A percentile compares a stretch with the other conserved stretches of the same genome.
phyloP scores from a whole-genome alignment of 2,113 vertebrate genomes.

The Leptosomus discolor region DNA sequence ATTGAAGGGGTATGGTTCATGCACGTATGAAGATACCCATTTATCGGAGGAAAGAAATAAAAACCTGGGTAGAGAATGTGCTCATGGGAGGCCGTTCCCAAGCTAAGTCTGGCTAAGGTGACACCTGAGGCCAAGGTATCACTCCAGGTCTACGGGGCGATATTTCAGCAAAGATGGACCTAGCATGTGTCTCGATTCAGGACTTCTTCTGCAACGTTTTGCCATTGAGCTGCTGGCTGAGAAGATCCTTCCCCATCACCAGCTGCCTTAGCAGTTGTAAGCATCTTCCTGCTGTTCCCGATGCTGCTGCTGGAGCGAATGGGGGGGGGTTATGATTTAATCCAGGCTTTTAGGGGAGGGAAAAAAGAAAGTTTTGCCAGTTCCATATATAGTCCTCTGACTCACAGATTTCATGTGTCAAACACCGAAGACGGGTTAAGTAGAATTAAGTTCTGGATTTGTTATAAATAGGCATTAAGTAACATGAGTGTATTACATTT shows the following conservation, averaged over 20 bases:
- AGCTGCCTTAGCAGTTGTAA: background rate
- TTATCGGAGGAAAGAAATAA: background rate
- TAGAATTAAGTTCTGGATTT: constrained; percentile 68
- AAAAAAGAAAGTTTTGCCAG: constrained; percentile 37
- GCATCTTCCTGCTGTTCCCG: background rate
- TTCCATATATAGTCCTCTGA: constrained; percentile 66
- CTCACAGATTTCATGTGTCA: constrained; percentile 67
- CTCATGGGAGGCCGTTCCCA: background rate
- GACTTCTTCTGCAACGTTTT: background rate
- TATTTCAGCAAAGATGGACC: background rate
- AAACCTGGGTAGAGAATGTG: background rate
- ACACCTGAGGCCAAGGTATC: background rate
- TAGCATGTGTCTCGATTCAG: fast-evolving
- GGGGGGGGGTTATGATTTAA: background rate
- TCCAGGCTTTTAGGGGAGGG: constrained; percentile 38
- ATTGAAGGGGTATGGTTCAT: background rate
- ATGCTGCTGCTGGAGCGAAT: background rate
- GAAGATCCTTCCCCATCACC: background rate
- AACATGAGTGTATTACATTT: constrained; percentile 34
- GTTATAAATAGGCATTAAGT: constrained; percentile 70
- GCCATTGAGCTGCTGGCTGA: background rate
- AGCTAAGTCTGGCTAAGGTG: background rate
- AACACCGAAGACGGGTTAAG: constrained; percentile 62
- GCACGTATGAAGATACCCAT: background rate
- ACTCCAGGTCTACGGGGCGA: background rate